Base-by-base conservation (phyloP, 2,113 vertebrate genomes). In the Anthoscopus minutus region DNA sequence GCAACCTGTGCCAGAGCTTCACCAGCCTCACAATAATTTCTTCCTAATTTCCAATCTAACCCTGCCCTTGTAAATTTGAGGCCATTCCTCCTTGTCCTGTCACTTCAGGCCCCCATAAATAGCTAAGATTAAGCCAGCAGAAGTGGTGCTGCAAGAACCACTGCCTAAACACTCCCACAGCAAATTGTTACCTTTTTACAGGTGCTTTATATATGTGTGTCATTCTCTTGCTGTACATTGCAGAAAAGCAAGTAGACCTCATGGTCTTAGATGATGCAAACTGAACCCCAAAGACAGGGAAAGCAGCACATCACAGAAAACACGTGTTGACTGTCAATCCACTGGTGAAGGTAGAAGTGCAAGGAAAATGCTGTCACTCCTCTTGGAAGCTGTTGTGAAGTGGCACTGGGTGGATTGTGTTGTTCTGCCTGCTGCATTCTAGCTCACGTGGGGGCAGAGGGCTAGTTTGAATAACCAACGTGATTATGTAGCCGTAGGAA, bases 401-500 rank as follows among this genome's bases (percentile, higher is more conserved):
- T 5, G 3, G 58, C 80, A 40, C 38, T 35, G 3, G 0, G 48
- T 7, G 6, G 17, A 7, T 15, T 5, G 42, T 17, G 0, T 4
- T 62, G 86, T 12, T 85, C 86, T 72, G 86, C 44, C 70, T 70
- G 44, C 56, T 51, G 38, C 15, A 1, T 10, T 11, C 67, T 67
- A 27, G 45, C 84, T 74, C 21, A 1, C 10, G 2, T 5, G 9
- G 30, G 66, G 73, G 50, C 69, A 91, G 56, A 81, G 74, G 82
- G 96, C 72, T 93, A 67, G 92, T 64, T 22, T 37, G 71, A 90
- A 54, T 77, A 86, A 80, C 88, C 88, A 42, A n/a, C 61, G 71
- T 93, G 88, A 93, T 86, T 51, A 60, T 61, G 74, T 35, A 93
- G 89, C 84, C 81, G 89, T 38, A 90, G 53, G 81, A 88, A 62